These are phyloP conservation scores for Diacarnus erythraeanus DNA, from an alignment of 37 sponge, comb jelly and placozoan species.

Conservation along the genomic window DNA sequence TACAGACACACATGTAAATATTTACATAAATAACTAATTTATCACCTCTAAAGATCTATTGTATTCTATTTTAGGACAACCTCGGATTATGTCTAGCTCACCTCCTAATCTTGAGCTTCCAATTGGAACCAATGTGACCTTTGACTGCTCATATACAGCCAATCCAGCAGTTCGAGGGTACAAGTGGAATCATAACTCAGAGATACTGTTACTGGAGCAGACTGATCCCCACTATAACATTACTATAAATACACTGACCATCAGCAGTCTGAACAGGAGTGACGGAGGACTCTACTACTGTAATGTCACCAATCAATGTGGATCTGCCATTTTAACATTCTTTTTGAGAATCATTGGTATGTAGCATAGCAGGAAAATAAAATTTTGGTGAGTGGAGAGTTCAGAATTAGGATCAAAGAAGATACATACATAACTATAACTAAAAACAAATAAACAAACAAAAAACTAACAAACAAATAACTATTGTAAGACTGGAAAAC, in stretches of 20 bases:
- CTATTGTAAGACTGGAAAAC: too few relatives aligned
- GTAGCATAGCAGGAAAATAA: too few relatives aligned
- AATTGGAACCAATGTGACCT: conserved; percentile 16
- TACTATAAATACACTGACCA: neutral
- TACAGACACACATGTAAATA: too few relatives aligned
- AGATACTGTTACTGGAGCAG: neutral
- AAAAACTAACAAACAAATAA: too few relatives aligned
- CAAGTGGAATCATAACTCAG: conserved; percentile 2
- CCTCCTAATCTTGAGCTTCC: neutral
- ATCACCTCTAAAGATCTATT: too few relatives aligned
- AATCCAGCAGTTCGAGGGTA: conserved; percentile 24
- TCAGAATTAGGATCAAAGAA: too few relatives aligned
- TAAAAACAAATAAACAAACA: too few relatives aligned
- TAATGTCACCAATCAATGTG: conserved; percentile 70
- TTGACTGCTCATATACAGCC: conserved; percentile 30
- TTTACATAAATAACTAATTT: neutral
- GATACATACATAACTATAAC: too few relatives aligned
- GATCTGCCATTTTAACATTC: neutral
- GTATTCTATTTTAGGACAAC: conserved; percentile 24
- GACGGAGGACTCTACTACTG: conserved; percentile 51
- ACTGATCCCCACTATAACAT: conserved; percentile 15
- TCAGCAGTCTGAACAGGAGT: neutral
- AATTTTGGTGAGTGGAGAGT: too few relatives aligned
- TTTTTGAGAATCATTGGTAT: conserved; percentile 26
- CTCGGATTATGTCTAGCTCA: neutral